These are phyloP conservation scores for Anastrepha obliqua DNA, from an alignment of 1,140 invertebrate genomes.

Conservation along the genomic window DNA sequence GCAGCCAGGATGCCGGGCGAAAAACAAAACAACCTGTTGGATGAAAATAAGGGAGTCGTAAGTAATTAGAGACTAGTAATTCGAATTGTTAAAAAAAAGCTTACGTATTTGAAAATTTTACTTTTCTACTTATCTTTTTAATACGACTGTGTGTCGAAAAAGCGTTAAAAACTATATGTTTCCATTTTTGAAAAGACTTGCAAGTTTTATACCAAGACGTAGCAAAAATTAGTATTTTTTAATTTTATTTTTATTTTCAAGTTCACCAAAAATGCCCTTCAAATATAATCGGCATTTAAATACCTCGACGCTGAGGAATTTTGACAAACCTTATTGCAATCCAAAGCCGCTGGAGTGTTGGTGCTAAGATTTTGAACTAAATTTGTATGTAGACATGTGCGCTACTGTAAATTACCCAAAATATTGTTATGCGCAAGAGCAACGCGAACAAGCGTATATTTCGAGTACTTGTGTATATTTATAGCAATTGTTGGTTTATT, in stretches of 20 bases:
- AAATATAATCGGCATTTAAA: neutral
- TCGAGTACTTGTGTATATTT: too few relatives aligned
- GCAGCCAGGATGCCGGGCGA: constrained; percentile 60
- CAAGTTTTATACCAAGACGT: neutral
- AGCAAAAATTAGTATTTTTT: neutral
- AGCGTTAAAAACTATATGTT: constrained; percentile 3
- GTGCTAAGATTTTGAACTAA: neutral
- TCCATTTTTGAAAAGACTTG: too few relatives aligned
- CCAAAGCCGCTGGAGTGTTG: neutral
- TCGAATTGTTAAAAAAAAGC: neutral
- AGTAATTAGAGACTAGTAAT: neutral
- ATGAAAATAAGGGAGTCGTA: constrained; percentile 57
- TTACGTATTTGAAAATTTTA: constrained; percentile 55
- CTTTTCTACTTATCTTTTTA: neutral
- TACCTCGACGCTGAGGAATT: neutral
- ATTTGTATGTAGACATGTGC: neutral
- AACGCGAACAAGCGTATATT: too few relatives aligned
- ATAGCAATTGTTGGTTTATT: too few relatives aligned
- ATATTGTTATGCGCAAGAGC: neutral
- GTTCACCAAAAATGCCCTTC: neutral
- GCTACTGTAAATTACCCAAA: neutral
- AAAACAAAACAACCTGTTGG: constrained; percentile 59
- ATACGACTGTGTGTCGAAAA: neutral
- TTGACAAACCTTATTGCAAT: neutral
- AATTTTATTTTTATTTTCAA: neutral